phyloP scores from a whole-genome alignment of 2,113 vertebrate genomes.

The Aptenodytes forsteri region DNA sequence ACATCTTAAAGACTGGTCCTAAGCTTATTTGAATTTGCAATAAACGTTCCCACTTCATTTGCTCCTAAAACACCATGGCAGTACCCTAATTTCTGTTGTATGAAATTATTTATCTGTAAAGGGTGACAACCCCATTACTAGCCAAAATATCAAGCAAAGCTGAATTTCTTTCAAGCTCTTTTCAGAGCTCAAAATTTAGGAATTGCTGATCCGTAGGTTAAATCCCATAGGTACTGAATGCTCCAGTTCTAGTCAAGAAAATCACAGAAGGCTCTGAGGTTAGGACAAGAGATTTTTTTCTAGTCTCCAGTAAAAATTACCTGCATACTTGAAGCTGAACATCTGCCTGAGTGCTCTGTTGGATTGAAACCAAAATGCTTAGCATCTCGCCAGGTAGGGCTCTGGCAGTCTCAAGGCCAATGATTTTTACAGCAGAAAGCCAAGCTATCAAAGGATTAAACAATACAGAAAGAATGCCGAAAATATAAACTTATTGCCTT shows the following conservation, averaged over 20 bases:
- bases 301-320: constrained; percentile 28
- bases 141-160: background rate
- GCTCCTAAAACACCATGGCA: background rate
- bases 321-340: constrained; percentile 33
- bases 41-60: background rate
- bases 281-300: background rate
- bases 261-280: constrained; percentile 10
- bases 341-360: constrained; percentile 43
- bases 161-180: background rate
- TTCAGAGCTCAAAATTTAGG: background rate
- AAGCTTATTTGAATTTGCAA: background rate
- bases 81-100: background rate
- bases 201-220: background rate
- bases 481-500: background rate
- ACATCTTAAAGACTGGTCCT: background rate
- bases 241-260: background rate
- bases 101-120: background rate
- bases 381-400: background rate
- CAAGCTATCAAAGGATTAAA: constrained; percentile 16
- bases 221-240: background rate
- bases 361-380: constrained; percentile 45
- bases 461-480: background rate
- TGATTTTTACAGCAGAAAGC: constrained; percentile 15
- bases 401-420: constrained; percentile 34
- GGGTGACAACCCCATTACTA: background rate